A percentile compares a stretch with the other conserved stretches of the same genome.
Evolutionary conservation across 2,113 vertebrate species (phyloP).

Genomic region (Sylvietta virens): DNA sequence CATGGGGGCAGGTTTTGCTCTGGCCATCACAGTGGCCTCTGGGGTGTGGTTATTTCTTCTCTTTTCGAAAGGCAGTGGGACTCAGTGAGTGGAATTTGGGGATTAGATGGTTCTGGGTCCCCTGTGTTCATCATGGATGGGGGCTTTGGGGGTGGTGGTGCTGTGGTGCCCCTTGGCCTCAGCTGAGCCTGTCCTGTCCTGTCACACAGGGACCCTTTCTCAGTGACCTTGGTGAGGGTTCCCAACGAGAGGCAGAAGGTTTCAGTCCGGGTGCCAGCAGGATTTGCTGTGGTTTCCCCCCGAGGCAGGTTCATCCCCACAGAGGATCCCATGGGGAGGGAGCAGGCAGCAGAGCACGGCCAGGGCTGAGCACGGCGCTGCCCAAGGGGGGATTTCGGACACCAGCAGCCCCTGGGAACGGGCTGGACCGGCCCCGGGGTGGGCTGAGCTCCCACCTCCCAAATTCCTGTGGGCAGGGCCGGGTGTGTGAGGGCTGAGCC

Average conservation of each 20-base stretch:
- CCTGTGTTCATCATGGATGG: accelerated
- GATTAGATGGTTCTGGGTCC: neutral
- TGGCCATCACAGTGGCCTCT: neutral
- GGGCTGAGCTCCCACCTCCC: neutral
- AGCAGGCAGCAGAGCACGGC: neutral
- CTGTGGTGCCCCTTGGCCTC: neutral
- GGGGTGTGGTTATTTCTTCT: neutral
- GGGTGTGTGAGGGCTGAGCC: neutral
- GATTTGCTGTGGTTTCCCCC: accelerated
- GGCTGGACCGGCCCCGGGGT: accelerated
- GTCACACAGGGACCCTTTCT: neutral
- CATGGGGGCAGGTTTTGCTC: neutral
- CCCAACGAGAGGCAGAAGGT: accelerated
- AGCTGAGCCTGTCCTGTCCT: neutral
- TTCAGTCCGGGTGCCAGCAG: neutral
- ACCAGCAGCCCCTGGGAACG: neutral
- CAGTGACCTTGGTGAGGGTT: accelerated
- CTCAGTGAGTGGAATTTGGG: neutral
- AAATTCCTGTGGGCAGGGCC: neutral
- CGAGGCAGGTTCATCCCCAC: neutral
- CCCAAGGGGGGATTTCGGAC: accelerated
- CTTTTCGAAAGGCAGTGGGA: neutral
- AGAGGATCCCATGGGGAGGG: accelerated
- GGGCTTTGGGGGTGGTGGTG: neutral
- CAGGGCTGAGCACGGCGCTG: neutral